phyloP scores from a whole-genome alignment of 2,888 invertebrate genomes.

The Drosophila pseudotalamancana region DNA sequence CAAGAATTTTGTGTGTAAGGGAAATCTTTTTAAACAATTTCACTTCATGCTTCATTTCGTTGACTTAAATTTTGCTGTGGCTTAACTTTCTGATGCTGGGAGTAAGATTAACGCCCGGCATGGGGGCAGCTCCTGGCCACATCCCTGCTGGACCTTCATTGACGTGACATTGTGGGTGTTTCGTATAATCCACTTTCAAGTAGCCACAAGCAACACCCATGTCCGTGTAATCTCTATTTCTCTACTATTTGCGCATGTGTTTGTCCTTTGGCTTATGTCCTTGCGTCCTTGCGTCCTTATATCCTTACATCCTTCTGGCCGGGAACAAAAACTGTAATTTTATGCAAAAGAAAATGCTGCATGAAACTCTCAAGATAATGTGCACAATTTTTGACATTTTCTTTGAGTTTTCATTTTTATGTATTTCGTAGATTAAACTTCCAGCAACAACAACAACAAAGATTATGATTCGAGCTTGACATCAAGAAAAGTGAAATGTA shows the following conservation, averaged over 20 bases:
- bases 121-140: not conserved
- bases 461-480: too few relatives aligned
- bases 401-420: slow-evolving; percentile 32
- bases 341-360: slow-evolving; percentile 71
- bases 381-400: slow-evolving; percentile 54
- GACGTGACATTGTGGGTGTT: slow-evolving; percentile 63
- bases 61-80: slow-evolving; percentile 68
- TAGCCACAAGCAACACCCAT: slow-evolving; percentile 76
- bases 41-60: slow-evolving; percentile 54
- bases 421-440: slow-evolving; percentile 34
- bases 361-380: slow-evolving; percentile 59
- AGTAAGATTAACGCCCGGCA: slow-evolving; percentile 59
- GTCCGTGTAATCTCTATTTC: slow-evolving; percentile 56
- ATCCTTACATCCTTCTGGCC: too few relatives aligned
- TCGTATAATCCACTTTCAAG: slow-evolving; percentile 69
- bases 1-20: slow-evolving; percentile 45
- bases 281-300: too few relatives aligned
- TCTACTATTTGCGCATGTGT: slow-evolving; percentile 29
- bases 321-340: slow-evolving; percentile 69
- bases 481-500: slow-evolving; percentile 12
- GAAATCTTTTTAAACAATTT: slow-evolving; percentile 72
- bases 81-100: slow-evolving; percentile 68
- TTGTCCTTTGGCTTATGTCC: too few relatives aligned
- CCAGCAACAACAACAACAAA: slow-evolving; percentile 20
- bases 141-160: slow-evolving; percentile 40